phyloP scores from a whole-genome alignment of 1,140 invertebrate species.

The Macrocentrus cingulum region DNA sequence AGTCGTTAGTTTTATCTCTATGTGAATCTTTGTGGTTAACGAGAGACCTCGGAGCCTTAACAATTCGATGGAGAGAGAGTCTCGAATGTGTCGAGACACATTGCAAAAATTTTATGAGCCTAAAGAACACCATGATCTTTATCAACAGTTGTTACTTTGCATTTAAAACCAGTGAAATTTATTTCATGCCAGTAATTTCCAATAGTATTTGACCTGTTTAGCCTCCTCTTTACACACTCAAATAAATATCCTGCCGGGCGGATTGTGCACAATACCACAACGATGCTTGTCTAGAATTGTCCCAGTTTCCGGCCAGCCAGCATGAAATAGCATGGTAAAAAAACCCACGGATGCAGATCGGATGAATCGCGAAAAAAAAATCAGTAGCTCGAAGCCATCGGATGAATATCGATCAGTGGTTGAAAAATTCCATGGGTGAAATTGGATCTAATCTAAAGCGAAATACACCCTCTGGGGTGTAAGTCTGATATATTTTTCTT shows the following conservation, averaged over 20 bases:
- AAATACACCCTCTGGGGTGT: too few species aligned
- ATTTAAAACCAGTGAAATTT: not conserved
- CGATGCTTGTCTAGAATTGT: slow-evolving; percentile 15
- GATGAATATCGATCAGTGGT: not conserved
- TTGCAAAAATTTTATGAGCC: not conserved
- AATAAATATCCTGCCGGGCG: too few species aligned
- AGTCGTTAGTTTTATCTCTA: slow-evolving; percentile 16
- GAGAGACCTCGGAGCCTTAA: slow-evolving; percentile 3
- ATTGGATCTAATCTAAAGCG: too few species aligned
- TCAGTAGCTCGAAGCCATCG: not conserved
- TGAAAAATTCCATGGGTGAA: not conserved
- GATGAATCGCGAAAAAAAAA: not conserved
- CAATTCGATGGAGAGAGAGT: not conserved
- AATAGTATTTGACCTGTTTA: too few species aligned
- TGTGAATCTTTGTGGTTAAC: slow-evolving; percentile 17
- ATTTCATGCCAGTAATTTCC: not conserved
- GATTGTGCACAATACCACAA: too few species aligned
- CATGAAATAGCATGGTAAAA: not conserved
- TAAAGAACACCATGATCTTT: not conserved
- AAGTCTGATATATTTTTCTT: too few species aligned
- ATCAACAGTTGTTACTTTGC: not conserved
- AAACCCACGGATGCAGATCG: not conserved
- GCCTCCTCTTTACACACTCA: too few species aligned
- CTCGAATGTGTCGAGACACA: not conserved
- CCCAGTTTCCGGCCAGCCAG: slow-evolving; percentile 16